phyloP scores from a whole-genome alignment of 2,888 invertebrate genomes.

The Nephrotoma guestfalica region DNA sequence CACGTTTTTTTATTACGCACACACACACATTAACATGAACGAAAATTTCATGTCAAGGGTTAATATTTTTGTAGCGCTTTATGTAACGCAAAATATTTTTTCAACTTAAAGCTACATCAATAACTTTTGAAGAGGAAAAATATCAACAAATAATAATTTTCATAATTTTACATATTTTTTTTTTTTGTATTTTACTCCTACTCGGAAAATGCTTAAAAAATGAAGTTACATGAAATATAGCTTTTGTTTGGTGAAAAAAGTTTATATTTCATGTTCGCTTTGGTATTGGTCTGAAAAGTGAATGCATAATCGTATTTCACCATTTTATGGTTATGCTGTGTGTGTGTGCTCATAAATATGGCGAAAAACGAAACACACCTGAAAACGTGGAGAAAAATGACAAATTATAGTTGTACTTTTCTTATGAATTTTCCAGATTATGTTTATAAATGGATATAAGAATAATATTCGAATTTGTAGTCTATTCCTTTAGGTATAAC shows the following conservation, averaged over 20 bases:
- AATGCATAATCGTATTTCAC: background rate
- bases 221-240: background rate
- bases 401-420: background rate
- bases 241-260: background rate
- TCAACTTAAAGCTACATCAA: background rate
- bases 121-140: background rate
- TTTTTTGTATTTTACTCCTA: background rate
- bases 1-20: background rate
- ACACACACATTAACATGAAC: background rate
- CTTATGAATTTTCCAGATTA: background rate
- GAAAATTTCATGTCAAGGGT: background rate
- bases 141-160: background rate
- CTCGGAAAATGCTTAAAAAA: background rate
- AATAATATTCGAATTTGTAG: too few relatives aligned
- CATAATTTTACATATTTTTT: background rate
- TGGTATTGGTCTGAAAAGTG: background rate
- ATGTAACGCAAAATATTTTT: background rate
- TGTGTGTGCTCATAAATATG: background rate
- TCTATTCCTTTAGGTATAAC: too few relatives aligned
- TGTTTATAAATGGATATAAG: too few relatives aligned
- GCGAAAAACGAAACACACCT: background rate
- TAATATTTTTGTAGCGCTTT: background rate
- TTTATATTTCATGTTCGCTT: background rate
- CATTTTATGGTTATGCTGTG: background rate
- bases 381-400: background rate